Base-by-base conservation (phyloP, 1,140 invertebrate genomes). In the Procambarus clarkii region DNA sequence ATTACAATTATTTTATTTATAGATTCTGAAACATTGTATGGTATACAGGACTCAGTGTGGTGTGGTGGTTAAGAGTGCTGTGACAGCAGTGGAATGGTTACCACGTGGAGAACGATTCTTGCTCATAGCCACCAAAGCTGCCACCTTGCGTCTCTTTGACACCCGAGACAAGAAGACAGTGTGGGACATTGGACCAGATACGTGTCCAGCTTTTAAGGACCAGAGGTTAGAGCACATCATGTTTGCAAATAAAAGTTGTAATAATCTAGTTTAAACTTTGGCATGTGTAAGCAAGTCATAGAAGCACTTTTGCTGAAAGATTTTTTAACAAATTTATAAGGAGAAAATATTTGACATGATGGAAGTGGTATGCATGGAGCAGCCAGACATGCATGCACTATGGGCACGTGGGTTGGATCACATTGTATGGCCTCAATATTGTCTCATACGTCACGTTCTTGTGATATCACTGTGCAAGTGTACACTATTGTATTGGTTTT, bases 71-170 rank as follows among this genome's bases (percentile, higher is more conserved):
- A 95, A 95, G 77, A 95, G 95, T 44, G 95, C 95, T 82, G 95
- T 96, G 18, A 95, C 96, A 15, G 95, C 96, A 3, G 93, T 97
- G 58, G 96, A 96, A 90, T 97, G 96, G 96, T 95, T 96, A 60
- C 95, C 95, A 24, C 96, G 96, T 93, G 96, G 96, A 85, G 96
- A 96, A 93, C 94, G 96, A 93, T 96, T 96, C 94, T 95, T 97
- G 78, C 94, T 97, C 21, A 94, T 96, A 78, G 96, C 96, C 8
- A 96, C 96, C 92, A 95, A 95, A 86, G 95, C 95, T 86, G 96
- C 96, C 18, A 94, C 95, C 58, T 95, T 97, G 18, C 94, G 96
- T 77, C 89, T 97, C 0, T 96, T 96, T 94, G 96, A 97, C 94
- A 95, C 95, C 1, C 95, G 96, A 88, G 96, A 97, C 71, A 96